Conservation (phyloP, 2,113 vertebrate species). For the Circaetus cinerascens region DNA sequence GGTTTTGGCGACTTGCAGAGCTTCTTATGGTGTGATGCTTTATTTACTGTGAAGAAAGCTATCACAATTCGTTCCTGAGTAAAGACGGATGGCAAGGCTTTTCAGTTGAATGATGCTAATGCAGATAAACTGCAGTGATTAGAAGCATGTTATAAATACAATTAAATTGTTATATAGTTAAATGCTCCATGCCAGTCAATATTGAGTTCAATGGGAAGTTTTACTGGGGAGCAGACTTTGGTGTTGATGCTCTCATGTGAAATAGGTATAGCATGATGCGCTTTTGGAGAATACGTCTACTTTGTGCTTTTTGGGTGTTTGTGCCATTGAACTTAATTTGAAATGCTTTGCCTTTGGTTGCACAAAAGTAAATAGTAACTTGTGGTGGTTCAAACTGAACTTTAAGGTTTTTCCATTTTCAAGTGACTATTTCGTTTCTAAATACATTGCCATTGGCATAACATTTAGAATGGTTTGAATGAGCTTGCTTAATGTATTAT, state of each 20-base stretch:
- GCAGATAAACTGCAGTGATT: neutral
- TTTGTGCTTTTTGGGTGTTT: neutral
- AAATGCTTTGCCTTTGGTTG: neutral
- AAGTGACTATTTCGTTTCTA: neutral
- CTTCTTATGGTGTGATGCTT: neutral
- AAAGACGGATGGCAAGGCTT: neutral
- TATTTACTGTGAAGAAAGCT: neutral
- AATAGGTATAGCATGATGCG: neutral
- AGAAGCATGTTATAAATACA: neutral
- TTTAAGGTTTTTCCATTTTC: neutral
- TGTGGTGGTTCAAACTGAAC: neutral
- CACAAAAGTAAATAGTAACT: neutral
- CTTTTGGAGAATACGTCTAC: neutral
- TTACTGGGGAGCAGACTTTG: neutral
- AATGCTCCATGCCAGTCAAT: neutral
- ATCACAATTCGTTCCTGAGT: neutral
- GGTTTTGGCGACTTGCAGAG: neutral
- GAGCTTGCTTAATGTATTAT: constrained; percentile 8
- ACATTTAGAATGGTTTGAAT: neutral
- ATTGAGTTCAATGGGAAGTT: neutral
- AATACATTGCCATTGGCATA: neutral
- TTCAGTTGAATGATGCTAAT: neutral
- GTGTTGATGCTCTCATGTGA: neutral
- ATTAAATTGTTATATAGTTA: neutral
- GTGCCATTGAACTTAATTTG: neutral